phyloP scores from a whole-genome alignment of 2,113 vertebrate species.

The Pseudopipra pipra region DNA sequence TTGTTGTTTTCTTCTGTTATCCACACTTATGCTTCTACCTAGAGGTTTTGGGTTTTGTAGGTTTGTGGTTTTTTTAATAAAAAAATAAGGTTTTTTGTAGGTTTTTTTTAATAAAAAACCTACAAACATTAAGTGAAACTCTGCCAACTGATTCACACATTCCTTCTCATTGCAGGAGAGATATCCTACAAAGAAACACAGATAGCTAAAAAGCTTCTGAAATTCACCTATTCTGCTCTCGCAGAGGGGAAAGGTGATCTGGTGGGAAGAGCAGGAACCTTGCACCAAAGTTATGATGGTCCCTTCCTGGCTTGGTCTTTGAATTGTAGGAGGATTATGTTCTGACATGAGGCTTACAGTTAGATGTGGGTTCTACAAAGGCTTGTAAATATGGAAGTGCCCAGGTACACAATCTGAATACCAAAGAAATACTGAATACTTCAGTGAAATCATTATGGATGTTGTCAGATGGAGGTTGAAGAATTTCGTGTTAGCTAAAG shows the following conservation, averaged over 20 bases:
- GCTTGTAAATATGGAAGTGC: not conserved
- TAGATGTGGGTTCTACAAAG: not conserved
- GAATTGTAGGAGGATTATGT: not conserved
- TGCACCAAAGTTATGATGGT: not conserved
- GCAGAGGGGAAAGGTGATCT: not conserved
- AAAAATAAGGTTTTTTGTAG: too few relatives aligned
- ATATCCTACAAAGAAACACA: not conserved
- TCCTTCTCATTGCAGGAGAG: not conserved
- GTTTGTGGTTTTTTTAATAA: not conserved
- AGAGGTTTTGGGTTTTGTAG: not conserved
- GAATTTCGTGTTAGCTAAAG: not conserved
- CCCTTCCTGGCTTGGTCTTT: not conserved
- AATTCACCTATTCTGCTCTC: not conserved
- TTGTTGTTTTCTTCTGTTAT: not conserved
- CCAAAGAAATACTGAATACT: not conserved
- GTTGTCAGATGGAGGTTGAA: not conserved
- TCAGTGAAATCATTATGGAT: not conserved
- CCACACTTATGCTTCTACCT: not conserved
- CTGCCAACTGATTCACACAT: not conserved
- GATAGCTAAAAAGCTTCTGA: not conserved
- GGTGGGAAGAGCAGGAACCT: not conserved
- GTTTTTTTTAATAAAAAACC: too few relatives aligned
- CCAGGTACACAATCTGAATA: not conserved
- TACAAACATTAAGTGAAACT: not conserved
- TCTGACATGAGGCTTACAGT: not conserved